Evolutionary conservation across 2,888 invertebrate species (phyloP), one percentile per base, ranked within the genome.

Genomic region (Eristalis intricaria): DNA sequence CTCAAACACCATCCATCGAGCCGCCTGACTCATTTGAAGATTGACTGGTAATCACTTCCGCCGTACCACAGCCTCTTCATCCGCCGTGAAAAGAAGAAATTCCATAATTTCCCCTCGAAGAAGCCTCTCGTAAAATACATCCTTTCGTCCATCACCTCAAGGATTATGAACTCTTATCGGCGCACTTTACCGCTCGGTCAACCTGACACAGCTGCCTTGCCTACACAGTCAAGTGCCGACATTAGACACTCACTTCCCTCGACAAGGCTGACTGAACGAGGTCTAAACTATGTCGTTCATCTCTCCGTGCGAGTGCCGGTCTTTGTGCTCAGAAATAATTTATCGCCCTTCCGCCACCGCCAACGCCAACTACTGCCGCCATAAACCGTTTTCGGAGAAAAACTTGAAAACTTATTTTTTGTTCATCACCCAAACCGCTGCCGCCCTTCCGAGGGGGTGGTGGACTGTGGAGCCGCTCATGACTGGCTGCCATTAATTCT

Each of bases 351-450:
- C 32, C 29, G 35, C 63, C 50, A 8, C 8, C 19, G 8, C 8
- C 50, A 26, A 71, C n/a, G n/a, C n/a, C n/a, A n/a, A 63, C 19
- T 56, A 56, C 63, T 22, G 63, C 65, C 63, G 23, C 56, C 40
- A 73, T 73, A 78, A 74, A 40, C 56, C 29, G 38, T 75, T 32
- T 74, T 64, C 68, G 29, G 38, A 63, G 65, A 66, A 82, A 50
- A 82, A 70, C 73, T 68, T 50, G 71, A 74, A 85, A 50, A 19
- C 50, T 50, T 50, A 50, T 15, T 50, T 29, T 29, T 75, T 75
- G 77, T 84, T 87, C 83, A 83, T 87, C 61, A 70, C 61, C 74
- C 50, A 13, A 69, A 79, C 68, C 68, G 78, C 40, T 63, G 29
- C 29, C 26, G 29, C 29, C 26, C n/a, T 19, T 15, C 19, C 11